These are phyloP conservation scores for Actenoides lindsayi DNA, from an alignment of 2,113 vertebrate species.

Conservation along the genomic window DNA sequence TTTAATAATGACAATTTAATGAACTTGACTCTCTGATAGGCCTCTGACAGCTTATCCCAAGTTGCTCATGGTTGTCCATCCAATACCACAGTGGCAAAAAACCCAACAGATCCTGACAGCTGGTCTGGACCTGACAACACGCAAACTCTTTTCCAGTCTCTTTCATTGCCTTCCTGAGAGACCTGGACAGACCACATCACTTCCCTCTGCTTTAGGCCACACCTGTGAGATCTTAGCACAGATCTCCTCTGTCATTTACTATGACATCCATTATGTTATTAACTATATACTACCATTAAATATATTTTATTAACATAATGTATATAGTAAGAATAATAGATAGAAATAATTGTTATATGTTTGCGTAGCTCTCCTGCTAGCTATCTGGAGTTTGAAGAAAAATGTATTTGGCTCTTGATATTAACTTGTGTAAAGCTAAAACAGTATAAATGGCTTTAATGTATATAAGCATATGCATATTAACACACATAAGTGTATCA, in stretches of 20 bases:
- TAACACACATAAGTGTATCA: background rate
- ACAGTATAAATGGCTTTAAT: background rate
- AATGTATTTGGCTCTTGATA: background rate
- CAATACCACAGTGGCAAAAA: background rate
- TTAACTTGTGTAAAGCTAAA: background rate
- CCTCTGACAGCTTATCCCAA: background rate
- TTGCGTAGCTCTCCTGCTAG: background rate
- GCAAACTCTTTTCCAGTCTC: background rate
- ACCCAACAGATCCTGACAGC: background rate
- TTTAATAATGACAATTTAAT: background rate
- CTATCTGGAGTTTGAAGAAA: background rate
- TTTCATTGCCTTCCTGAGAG: background rate
- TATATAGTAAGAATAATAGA: background rate
- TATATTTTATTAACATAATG: background rate
- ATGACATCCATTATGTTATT: background rate
- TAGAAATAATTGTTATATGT: background rate
- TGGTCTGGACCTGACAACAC: background rate
- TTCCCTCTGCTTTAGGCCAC: background rate
- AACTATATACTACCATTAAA: background rate
- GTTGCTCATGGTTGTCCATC: background rate
- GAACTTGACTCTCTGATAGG: background rate
- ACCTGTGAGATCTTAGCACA: background rate
- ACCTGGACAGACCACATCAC: background rate
- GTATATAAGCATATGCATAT: background rate
- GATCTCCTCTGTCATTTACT: background rate